Percentiles rank a stretch among this genome's conserved stretches.
Conservation (phyloP, 2,797 vertebrate genomes). For the Chiroxiphia lanceolata region DNA sequence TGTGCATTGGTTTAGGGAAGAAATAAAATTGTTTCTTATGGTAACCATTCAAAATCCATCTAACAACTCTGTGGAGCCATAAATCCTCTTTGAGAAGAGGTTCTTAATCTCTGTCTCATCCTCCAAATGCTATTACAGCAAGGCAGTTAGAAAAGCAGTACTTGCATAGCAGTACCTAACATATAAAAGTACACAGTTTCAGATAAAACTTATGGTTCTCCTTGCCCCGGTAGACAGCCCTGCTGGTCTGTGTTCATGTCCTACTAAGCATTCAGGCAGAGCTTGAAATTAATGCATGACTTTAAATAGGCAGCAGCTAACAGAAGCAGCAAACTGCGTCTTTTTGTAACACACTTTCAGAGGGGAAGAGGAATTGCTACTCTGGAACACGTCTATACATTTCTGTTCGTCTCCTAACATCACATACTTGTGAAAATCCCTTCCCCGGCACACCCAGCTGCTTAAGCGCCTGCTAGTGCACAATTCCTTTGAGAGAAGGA, state of each 20-base stretch:
- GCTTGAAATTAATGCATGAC: background rate
- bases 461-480: background rate
- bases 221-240: background rate
- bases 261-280: background rate
- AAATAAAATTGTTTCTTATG: background rate
- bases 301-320: background rate
- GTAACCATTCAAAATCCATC: background rate
- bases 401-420: background rate
- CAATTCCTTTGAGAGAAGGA: background rate
- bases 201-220: background rate
- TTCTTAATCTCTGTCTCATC: background rate
- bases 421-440: background rate
- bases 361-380: background rate
- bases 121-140: constrained; percentile 1
- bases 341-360: background rate
- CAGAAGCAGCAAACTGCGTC: background rate
- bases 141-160: background rate
- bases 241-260: background rate
- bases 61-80: background rate
- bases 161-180: background rate
- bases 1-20: background rate
- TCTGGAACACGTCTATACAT: background rate
- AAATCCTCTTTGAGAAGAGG: background rate
- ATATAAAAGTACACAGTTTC: background rate
- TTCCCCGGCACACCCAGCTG: background rate